Evolutionary conservation across 2,113 vertebrate species (phyloP).

Genomic region (Aviceda subcristata): DNA sequence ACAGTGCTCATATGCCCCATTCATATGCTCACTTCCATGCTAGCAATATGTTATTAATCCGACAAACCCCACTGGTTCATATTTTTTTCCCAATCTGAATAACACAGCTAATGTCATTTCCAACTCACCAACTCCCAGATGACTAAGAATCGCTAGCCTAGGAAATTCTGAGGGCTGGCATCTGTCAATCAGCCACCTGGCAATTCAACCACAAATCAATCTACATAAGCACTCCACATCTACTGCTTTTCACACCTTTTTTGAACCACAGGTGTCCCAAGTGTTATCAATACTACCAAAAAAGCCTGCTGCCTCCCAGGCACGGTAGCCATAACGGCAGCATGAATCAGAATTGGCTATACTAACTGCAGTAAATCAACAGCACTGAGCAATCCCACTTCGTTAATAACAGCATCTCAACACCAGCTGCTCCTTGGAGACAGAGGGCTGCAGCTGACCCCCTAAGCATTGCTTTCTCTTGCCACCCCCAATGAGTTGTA

Average conservation of each 20-base stretch:
- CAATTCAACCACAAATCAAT: background rate
- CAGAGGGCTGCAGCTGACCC: conserved; percentile 4
- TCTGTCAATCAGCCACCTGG: background rate
- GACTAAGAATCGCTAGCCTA: background rate
- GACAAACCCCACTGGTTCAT: background rate
- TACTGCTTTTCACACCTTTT: background rate
- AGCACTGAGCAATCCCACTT: background rate
- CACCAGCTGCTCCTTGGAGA: conserved; percentile 18
- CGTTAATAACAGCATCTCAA: conserved; percentile 16
- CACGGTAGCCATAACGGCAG: background rate
- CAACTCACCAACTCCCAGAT: background rate
- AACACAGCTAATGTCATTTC: background rate
- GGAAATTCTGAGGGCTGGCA: background rate
- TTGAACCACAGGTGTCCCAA: background rate
- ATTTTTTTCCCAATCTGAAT: background rate
- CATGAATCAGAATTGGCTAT: background rate
- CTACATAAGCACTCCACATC: background rate
- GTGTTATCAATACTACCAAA: background rate
- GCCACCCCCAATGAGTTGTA: background rate
- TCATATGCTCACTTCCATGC: background rate
- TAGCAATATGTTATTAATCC: background rate
- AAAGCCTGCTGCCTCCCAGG: background rate
- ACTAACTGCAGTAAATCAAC: background rate
- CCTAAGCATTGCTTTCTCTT: background rate
- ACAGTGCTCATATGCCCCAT: background rate